Evolutionary conservation across 2,797 vertebrate species (phyloP).

Genomic region (Cichlasoma orientale): DNA sequence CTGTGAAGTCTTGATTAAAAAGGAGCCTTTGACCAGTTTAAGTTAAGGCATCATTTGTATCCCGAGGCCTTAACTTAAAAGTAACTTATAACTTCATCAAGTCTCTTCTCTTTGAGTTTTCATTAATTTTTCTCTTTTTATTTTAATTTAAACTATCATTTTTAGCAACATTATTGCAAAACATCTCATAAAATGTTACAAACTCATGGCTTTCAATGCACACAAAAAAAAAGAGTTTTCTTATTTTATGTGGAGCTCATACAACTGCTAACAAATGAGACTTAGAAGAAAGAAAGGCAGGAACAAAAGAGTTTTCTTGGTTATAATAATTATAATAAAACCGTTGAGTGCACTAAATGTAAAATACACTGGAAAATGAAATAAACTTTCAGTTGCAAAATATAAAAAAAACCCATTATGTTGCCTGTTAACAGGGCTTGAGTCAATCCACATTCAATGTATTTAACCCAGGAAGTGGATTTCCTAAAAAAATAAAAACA

Average conservation of each 20-base stretch:
- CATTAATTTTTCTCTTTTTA: slow-evolving; percentile 28
- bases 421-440: slow-evolving; percentile 35
- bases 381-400: slow-evolving; percentile 47
- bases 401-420: slow-evolving; percentile 39
- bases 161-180: slow-evolving; percentile 19
- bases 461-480: slow-evolving; percentile 49
- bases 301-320: slow-evolving; percentile 30
- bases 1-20: background rate
- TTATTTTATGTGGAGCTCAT: slow-evolving; percentile 18
- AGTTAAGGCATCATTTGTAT: background rate
- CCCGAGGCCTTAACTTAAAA: background rate
- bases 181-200: slow-evolving; percentile 35
- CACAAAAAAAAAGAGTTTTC: slow-evolving; percentile 11
- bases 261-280: slow-evolving; percentile 27
- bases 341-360: slow-evolving; percentile 48
- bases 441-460: slow-evolving; percentile 54
- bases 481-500: slow-evolving; percentile 2
- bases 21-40: background rate
- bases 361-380: slow-evolving; percentile 52
- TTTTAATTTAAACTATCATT: slow-evolving; percentile 22
- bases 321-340: slow-evolving; percentile 51
- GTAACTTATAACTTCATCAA: background rate
- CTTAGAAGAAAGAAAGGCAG: slow-evolving; percentile 28
- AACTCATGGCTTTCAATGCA: slow-evolving; percentile 26
- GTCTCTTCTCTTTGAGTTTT: slow-evolving; percentile 13